Base-by-base conservation (phyloP, 2,888 invertebrate genomes). In the Phania funesta region DNA sequence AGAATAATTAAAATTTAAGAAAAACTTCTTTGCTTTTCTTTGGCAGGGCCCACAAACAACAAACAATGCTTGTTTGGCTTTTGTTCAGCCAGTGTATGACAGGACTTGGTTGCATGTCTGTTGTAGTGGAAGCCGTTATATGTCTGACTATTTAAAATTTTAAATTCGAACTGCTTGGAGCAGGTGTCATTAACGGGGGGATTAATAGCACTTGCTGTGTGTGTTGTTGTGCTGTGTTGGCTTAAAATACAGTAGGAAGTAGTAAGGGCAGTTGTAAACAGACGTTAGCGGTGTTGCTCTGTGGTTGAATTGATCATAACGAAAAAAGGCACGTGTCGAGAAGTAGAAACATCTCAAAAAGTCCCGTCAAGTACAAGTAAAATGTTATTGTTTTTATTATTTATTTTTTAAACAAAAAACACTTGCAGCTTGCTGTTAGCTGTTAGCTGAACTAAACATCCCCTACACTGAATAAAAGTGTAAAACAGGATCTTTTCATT, bases 111-210 rank as follows among this genome's bases (percentile, higher is more conserved):
- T 73, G 78, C 71, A 73, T 79, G 78, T 52, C 41, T 65, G 60
- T 16, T 32, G 24, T 24, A 41, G 41, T 44, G 16, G 16, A 56
- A 79, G 65, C 71, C 71, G 71, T 79, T 73, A 79, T 73, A 50
- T 22, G 60, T 26, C 64, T 26, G 70, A 41, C 22, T 41, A 58
- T 50, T 58, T 76, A 4, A 67, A 58, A 60, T 67, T 76, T 67
- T 16, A 52, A 76, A 60, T 60, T 76, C 50, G 22, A 41, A 58
- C 48, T 60, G 35, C 38, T 38, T 76, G 81, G 81, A 73, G 76
- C 81, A 81, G 81, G 81, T 81, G 81, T 73, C 71, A 73, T 71
- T 71, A 62, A 65, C 64, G 60, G 80, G 81, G 76, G 76, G 81
- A 81, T 81, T 81, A 81, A 73, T 44, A 77, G 62, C 48, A 67